Conservation (phyloP, 2,797 vertebrate species). For the Spheniscus humboldti region DNA sequence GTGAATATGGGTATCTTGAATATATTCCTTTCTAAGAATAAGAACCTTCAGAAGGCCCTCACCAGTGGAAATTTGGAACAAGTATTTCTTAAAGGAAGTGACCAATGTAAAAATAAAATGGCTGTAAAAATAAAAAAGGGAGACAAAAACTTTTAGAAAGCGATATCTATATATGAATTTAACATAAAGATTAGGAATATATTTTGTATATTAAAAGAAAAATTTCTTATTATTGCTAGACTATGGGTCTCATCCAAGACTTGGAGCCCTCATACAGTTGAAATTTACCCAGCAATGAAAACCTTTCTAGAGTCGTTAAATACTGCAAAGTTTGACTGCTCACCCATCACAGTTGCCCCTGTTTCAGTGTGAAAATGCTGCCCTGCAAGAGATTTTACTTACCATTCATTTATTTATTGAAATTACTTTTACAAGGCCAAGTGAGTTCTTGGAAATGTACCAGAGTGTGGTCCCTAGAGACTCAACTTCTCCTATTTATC, state of each 20-base stretch:
- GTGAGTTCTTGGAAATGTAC: not conserved
- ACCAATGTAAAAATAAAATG: not conserved
- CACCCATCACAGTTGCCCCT: not conserved
- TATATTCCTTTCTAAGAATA: not conserved
- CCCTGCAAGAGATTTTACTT: not conserved
- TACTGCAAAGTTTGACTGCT: not conserved
- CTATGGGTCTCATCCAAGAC: not conserved
- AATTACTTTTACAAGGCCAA: not conserved
- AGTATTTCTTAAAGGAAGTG: not conserved
- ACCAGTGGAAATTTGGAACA: not conserved
- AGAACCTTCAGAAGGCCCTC: not conserved
- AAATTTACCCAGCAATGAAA: not conserved
- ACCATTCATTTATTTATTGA: not conserved
- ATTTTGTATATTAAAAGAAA: not conserved
- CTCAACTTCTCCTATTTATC: not conserved
- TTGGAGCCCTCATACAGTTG: not conserved
- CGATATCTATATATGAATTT: not conserved
- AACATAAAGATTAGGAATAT: not conserved
- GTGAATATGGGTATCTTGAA: not conserved
- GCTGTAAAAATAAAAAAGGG: not conserved
- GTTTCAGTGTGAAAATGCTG: not conserved
- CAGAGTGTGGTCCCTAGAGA: not conserved
- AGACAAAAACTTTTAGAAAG: not conserved
- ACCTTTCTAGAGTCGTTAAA: not conserved
- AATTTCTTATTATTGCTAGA: fast-evolving